These are phyloP conservation scores for Mastacembelus armatus DNA, from an alignment of 2,797 vertebrate genomes.

Conservation along the genomic window DNA sequence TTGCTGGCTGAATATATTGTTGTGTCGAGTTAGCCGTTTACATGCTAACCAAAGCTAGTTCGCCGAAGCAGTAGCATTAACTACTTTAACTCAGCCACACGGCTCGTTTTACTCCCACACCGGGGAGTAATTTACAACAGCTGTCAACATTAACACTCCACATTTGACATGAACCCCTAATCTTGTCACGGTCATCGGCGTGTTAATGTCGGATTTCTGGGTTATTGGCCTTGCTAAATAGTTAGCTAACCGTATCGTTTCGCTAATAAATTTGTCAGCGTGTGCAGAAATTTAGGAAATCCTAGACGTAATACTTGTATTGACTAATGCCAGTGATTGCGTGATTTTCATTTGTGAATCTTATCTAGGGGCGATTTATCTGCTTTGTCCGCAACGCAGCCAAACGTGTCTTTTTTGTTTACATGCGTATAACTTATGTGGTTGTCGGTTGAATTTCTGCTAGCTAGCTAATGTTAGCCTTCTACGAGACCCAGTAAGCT, in stretches of 20 bases:
- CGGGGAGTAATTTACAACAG: slow-evolving; percentile 7
- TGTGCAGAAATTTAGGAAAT: slow-evolving; percentile 54
- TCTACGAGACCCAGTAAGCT: slow-evolving; percentile 46
- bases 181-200: slow-evolving; percentile 16
- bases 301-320: slow-evolving; percentile 13
- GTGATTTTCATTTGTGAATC: slow-evolving; percentile 9
- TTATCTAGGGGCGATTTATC: not conserved
- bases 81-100: slow-evolving; percentile 23
- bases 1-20: slow-evolving; percentile 59
- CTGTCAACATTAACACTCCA: slow-evolving; percentile 1
- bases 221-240: slow-evolving; percentile 66
- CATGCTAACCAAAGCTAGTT: slow-evolving; percentile 68
- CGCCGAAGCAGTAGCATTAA: slow-evolving; percentile 35
- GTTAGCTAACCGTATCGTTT: slow-evolving; percentile 66
- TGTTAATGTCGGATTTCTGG: slow-evolving; percentile 33
- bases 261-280: slow-evolving; percentile 72
- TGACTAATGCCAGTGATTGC: not conserved
- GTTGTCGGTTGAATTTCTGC: slow-evolving; percentile 49
- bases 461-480: slow-evolving; percentile 68
- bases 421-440: slow-evolving; percentile 74
- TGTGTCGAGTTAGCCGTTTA: slow-evolving; percentile 64
- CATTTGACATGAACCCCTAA: not conserved
- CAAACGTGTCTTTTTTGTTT: slow-evolving; percentile 71
- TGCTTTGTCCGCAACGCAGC: slow-evolving; percentile 26
- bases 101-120: slow-evolving; percentile 14